Conservation (phyloP, 2,797 vertebrate genomes). For the Rachycentron canadum region DNA sequence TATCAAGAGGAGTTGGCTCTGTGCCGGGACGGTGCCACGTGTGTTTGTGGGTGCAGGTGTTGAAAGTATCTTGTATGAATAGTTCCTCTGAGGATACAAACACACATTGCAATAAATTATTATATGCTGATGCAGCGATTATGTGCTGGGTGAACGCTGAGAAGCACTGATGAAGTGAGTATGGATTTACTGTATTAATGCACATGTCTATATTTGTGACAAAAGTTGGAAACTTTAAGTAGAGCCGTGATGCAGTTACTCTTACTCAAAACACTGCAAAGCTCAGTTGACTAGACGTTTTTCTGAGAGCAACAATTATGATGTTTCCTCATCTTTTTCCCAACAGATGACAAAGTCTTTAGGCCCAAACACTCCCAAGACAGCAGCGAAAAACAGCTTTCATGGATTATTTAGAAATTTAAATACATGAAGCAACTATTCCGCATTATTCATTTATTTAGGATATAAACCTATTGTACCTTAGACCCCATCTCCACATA, state of each 20-base stretch:
- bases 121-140: constrained; percentile 55
- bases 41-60: constrained; percentile 65
- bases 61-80: constrained; percentile 68
- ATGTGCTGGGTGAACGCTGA: constrained; percentile 33
- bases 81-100: constrained; percentile 64
- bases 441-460: background rate
- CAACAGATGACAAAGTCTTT: background rate
- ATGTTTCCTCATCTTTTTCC: constrained; percentile 18
- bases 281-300: background rate
- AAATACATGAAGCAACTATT: background rate
- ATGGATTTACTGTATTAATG: constrained; percentile 6
- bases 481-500: background rate
- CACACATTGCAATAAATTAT: constrained; percentile 48
- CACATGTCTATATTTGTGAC: background rate
- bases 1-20: constrained; percentile 57
- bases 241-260: background rate
- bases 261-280: background rate
- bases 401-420: background rate
- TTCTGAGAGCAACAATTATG: background rate
- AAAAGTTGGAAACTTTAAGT: background rate
- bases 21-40: constrained; percentile 43
- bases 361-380: background rate
- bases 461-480: background rate
- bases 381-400: background rate
- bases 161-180: constrained; percentile 20